A percentile compares a stretch with the other conserved stretches of the same genome.
Conservation (phyloP, 2,888 invertebrate species). For the Endotricha flammealis region DNA sequence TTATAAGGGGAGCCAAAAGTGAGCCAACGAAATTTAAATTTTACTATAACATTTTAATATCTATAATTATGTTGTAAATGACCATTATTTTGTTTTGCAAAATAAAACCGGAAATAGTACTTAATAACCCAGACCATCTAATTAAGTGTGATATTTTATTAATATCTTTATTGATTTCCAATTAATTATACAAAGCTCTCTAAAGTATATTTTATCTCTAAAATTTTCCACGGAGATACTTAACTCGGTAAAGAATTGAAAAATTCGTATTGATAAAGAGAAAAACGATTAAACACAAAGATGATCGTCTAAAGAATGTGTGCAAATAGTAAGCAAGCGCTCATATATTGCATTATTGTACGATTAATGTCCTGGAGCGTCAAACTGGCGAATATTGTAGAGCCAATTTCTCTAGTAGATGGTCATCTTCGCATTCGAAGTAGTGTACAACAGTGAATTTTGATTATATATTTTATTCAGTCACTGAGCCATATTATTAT, state of each 20-base stretch:
- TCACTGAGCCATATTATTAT: conserved; percentile 63
- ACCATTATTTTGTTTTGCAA: conserved; percentile 55
- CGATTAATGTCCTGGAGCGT: no score
- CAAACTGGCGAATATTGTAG: not conserved
- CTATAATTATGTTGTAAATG: conserved; percentile 46
- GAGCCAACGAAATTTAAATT: conserved; percentile 18
- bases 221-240: not conserved
- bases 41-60: conserved; percentile 9
- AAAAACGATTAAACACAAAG: not conserved
- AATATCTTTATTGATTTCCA: conserved; percentile 45
- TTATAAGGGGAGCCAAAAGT: conserved; percentile 11
- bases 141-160: conserved; percentile 68
- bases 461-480: conserved; percentile 17
- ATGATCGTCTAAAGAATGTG: not conserved
- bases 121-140: conserved; percentile 69
- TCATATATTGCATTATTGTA: no score
- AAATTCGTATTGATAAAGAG: not conserved
- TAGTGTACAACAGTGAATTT: conserved; percentile 16
- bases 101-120: conserved; percentile 49
- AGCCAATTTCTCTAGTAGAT: not conserved
- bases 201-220: conserved; percentile 4
- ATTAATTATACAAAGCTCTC: conserved; percentile 39
- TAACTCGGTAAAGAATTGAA: not conserved
- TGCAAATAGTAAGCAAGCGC: no score
- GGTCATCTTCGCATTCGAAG: conserved; percentile 8